Conservation (phyloP, 2,888 invertebrate genomes). For the Tyria jacobaeae region DNA sequence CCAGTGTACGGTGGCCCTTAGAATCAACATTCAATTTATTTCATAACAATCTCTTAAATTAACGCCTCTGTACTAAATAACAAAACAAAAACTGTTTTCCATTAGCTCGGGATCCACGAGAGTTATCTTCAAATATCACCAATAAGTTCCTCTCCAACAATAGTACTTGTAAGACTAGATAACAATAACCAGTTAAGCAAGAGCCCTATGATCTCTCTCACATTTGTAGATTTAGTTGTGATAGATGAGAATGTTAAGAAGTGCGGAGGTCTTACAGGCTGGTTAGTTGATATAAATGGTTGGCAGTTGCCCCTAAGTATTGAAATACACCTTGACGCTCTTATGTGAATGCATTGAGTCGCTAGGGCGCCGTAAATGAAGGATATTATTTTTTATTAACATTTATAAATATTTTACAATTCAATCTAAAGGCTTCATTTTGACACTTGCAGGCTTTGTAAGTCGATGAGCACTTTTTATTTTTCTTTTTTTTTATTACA, state of each 20-base stretch:
- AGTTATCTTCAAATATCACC: conserved; percentile 62
- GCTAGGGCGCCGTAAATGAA: conserved; percentile 24
- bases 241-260: conserved; percentile 18
- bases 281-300: conserved; percentile 59
- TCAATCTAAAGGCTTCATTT: background rate
- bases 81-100: conserved; percentile 35
- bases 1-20: too few species aligned
- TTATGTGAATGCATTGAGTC: conserved; percentile 52
- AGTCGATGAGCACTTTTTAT: too few species aligned
- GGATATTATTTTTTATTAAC: conserved; percentile 32
- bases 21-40: conserved; percentile 16
- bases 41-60: conserved; percentile 16
- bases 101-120: conserved; percentile 42
- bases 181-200: conserved; percentile 28
- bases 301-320: conserved; percentile 60
- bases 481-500: too few species aligned
- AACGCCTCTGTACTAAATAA: conserved; percentile 6
- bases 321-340: conserved; percentile 64
- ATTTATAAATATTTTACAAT: conserved; percentile 25
- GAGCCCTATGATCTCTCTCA: conserved; percentile 26
- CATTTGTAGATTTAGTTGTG: conserved; percentile 13
- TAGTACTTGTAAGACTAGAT: conserved; percentile 38
- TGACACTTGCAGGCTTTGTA: background rate
- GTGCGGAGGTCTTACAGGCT: conserved; percentile 30
- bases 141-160: conserved; percentile 56